Conservation (phyloP, 1,140 invertebrate species). For the Lineus longissimus region DNA sequence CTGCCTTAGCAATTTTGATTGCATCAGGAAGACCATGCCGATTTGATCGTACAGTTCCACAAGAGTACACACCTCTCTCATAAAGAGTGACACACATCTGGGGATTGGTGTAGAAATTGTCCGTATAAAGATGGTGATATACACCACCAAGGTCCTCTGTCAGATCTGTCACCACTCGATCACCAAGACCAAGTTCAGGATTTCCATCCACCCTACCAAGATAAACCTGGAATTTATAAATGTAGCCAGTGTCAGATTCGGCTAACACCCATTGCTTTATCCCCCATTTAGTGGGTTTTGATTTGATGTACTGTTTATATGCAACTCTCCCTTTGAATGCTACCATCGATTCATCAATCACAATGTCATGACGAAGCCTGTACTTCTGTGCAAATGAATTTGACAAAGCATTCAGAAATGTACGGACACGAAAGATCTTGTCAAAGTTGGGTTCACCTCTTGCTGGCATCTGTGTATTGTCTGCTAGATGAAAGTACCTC, state of each 20-base stretch:
- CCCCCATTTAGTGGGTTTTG: constrained; percentile 56
- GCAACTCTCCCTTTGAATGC: constrained; percentile 35
- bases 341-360: constrained; percentile 41
- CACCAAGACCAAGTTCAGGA: not conserved
- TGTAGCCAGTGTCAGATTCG: constrained; percentile 40
- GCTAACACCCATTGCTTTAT: constrained; percentile 48
- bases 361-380: constrained; percentile 12
- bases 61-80: not conserved
- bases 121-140: not conserved
- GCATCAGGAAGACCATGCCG: not conserved
- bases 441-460: not conserved
- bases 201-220: constrained; percentile 39
- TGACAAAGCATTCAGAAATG: constrained; percentile 6
- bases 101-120: constrained; percentile 5
- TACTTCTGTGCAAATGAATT: constrained; percentile 7
- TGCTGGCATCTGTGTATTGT: not conserved
- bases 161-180: not conserved
- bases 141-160: not conserved
- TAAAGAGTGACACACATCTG: not conserved
- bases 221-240: constrained; percentile 53
- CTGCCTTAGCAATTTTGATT: not conserved
- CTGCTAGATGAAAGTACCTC: not conserved
- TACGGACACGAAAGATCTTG: constrained; percentile 4
- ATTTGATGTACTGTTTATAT: constrained; percentile 54
- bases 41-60: not conserved